Evolutionary conservation across 2,888 invertebrate species (phyloP).

Genomic region (Drosophila neotestacea): DNA sequence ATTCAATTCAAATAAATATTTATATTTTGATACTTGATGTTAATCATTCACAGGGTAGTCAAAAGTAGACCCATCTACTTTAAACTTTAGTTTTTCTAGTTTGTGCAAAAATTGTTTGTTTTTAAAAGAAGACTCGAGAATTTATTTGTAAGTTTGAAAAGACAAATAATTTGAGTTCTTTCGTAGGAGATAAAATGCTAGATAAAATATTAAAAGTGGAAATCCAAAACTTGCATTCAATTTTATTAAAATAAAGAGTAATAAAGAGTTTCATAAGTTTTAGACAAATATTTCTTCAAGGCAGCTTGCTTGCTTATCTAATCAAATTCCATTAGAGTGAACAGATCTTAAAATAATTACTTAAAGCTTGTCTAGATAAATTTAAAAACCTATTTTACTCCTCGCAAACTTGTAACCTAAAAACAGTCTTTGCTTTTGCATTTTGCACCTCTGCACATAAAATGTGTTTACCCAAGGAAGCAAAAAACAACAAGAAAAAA

Average conservation of each 20-base stretch:
- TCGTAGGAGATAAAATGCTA: background rate
- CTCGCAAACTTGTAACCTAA: constrained; percentile 39
- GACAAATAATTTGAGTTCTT: constrained; percentile 26
- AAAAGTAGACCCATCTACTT: background rate
- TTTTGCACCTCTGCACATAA: constrained; percentile 62
- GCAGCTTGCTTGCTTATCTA: background rate
- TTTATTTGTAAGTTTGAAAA: constrained; percentile 29
- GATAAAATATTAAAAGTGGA: background rate
- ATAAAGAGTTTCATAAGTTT: background rate
- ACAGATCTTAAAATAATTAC: constrained; percentile 12
- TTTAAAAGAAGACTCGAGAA: constrained; percentile 27
- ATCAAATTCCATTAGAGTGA: constrained; percentile 13
- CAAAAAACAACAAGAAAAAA: constrained; percentile 17
- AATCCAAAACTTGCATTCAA: too few relatives aligned
- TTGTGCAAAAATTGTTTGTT: constrained; percentile 10
- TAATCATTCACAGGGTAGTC: constrained; percentile 2
- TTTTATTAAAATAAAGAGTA: background rate
- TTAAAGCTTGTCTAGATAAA: constrained; percentile 18
- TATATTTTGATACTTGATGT: too few relatives aligned
- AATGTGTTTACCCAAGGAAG: constrained; percentile 60
- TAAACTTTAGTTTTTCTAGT: background rate
- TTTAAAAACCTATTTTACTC: constrained; percentile 30
- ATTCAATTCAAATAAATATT: too few relatives aligned
- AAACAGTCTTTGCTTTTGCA: constrained; percentile 48
- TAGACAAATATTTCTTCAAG: background rate